These are phyloP conservation scores for Leptinotarsa undecemlineata DNA, from an alignment of 1,140 invertebrate genomes.

Conservation along the genomic window DNA sequence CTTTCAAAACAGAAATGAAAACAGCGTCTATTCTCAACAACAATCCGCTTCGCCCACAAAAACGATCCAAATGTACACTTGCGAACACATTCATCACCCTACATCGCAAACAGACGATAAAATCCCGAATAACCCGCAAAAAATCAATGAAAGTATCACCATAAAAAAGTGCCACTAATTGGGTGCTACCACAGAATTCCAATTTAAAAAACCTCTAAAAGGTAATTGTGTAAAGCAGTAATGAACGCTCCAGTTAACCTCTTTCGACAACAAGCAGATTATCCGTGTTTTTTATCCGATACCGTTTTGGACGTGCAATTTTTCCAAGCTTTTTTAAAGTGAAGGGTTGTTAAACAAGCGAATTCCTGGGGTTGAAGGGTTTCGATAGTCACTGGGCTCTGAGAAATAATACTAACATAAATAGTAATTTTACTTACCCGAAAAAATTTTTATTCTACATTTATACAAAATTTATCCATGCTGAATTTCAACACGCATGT, in stretches of 20 bases:
- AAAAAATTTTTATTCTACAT: no score
- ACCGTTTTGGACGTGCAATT: slow-evolving; percentile 4
- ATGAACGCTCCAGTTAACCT: neutral
- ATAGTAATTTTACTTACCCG: no score
- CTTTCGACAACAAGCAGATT: neutral
- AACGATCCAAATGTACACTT: neutral
- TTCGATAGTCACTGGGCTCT: neutral
- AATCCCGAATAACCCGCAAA: neutral
- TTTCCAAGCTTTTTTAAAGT: slow-evolving; percentile 22
- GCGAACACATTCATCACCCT: neutral
- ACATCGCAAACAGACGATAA: no score
- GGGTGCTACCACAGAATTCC: slow-evolving; percentile 11
- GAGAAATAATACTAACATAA: no score
- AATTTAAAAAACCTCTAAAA: slow-evolving; percentile 23
- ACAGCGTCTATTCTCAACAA: no score
- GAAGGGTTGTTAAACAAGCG: slow-evolving; percentile 15
- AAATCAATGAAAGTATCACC: slow-evolving; percentile 15
- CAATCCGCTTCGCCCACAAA: no score
- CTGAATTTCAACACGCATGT: no score
- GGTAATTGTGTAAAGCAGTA: slow-evolving; percentile 18
- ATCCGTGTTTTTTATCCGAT: slow-evolving; percentile 11
- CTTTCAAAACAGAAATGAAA: no score
- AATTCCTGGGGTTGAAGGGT: slow-evolving; percentile 7
- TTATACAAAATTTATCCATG: no score
- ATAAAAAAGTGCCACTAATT: slow-evolving; percentile 22